Base-by-base conservation (phyloP, 2,888 invertebrate genomes). In the Periphyllus acericola region DNA sequence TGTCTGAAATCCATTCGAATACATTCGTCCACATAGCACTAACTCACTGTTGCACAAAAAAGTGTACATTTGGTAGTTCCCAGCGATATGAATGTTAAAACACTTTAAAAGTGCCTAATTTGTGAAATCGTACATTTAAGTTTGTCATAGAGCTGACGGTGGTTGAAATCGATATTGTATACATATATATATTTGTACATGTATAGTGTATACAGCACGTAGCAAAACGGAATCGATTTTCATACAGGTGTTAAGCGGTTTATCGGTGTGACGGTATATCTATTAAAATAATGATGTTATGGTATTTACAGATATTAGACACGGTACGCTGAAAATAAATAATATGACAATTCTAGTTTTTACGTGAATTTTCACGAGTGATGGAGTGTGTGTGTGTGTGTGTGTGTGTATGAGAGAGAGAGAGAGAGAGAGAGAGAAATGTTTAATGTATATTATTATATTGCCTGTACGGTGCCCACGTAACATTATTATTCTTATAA, bases 241-340 rank as follows among this genome's bases (percentile, higher is more conserved):
- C 83, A 36, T 60, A 83, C 60, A 75, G 74, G 55, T 55, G 83
- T 83, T 83, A 66, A 83, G 75, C 72, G 82, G 52, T 83, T 83
- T 83, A 72, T 83, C 52, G 52, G 82, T 83, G 82, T 83, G 82
- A 83, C 82, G 40, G 66, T 29, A 21, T 68, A 68, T 36, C 36
- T 82, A 83, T 83, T 46, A 34, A 83, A 83, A 83, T 83, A 83
- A 83, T 72, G 52, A 83, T 72, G 82, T 83, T 82, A 72, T 40
- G 82, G 82, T 72, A 83, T 83, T 83, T 55, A 72, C 34, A 72
- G n/a, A 25, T 52, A 83, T 83, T 72, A 83, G 82, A 52, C 17
- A 83, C 72, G 82, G 82, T 71, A 46, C 9, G 25, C 72, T 52
- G 34, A 72, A 72, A 81, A 83, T 72, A 34, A 83, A 52, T 68